Base-by-base conservation (phyloP, 1,140 invertebrate species). In the Trissolcus basalis region DNA sequence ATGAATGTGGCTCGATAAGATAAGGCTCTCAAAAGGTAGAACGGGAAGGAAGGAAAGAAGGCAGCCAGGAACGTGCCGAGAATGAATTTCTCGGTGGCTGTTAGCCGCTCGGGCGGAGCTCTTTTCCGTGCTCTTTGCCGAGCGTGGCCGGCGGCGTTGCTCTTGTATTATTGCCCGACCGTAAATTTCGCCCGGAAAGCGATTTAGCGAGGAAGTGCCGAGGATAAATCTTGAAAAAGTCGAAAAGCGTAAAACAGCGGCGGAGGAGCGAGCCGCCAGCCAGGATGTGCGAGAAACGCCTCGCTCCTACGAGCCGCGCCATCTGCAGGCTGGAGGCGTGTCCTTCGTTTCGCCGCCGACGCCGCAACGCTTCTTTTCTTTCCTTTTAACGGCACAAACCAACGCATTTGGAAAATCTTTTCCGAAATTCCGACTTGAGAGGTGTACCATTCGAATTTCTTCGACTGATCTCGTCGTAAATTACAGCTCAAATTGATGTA, bases 191-290 rank as follows among this genome's bases (percentile, higher is more conserved):
- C 74, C 82, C 84, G 85, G 85, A 88, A 88, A 86, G 82, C 86
- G 86, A 88, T 88, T 88, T 87, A 88, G 84, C 86, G 81, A 87
- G 85, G 85, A 88, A 87, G 83, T 84, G 77, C 69, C 73, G 81
- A 79, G 82, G 83, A 88, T 88, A 88, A 88, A 88, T 88, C 86
- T 87, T 84, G 82, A 80, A 87, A 82, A 87, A 87, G 86, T 87
- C 86, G 86, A 87, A 87, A 88, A 85, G 86, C 86, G 86, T 87
- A 87, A 87, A 88, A 88, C 86, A 86, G 83, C 79, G 58, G 61
- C 69, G 68, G 49, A 77, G 65, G 49, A 77, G 65, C 68, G 64
- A 67, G 72, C 69, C 63, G 59, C 76, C 55, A 59, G 64, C 65
- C 64, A 78, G 76, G 70, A 73, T 72, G 64, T 73, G 70, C 49